Evolutionary conservation across 2,797 vertebrate species (phyloP).

Genomic region (Gambelia wislizenii): DNA sequence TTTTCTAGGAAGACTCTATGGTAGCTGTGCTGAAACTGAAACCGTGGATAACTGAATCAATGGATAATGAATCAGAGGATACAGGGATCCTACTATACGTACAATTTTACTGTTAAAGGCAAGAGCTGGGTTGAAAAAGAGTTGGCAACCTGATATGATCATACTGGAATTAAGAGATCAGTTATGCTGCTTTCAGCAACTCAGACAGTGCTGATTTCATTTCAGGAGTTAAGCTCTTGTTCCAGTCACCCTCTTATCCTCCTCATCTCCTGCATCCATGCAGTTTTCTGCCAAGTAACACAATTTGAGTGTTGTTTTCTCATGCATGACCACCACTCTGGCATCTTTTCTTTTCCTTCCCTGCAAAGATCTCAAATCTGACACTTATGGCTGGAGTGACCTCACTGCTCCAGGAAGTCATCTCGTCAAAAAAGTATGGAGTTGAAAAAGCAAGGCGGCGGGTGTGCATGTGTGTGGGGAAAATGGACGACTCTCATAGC

Average conservation of each 20-base stretch:
- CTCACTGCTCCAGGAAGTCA: constrained; percentile 26
- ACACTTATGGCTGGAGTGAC: background rate
- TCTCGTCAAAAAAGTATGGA: background rate
- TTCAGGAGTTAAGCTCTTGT: constrained; percentile 5
- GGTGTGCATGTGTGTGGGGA: background rate
- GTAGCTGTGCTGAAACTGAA: no score
- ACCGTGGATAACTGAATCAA: no score
- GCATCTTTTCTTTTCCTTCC: background rate
- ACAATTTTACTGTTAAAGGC: background rate
- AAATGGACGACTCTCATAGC: constrained; percentile 27
- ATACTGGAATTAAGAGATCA: background rate
- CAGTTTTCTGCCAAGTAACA: background rate
- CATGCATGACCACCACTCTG: background rate
- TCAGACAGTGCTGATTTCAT: constrained; percentile 4
- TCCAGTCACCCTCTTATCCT: background rate
- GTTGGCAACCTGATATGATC: background rate
- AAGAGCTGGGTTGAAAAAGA: background rate
- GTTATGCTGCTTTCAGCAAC: constrained; percentile 13
- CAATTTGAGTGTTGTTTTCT: accelerated
- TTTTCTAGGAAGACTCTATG: no score
- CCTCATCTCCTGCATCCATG: background rate
- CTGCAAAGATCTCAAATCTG: background rate
- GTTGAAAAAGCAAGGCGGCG: background rate
- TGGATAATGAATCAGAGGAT: no score
- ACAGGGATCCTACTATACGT: no score